Base-by-base conservation (phyloP, 2,113 vertebrate species). In the Symphodus melops region DNA sequence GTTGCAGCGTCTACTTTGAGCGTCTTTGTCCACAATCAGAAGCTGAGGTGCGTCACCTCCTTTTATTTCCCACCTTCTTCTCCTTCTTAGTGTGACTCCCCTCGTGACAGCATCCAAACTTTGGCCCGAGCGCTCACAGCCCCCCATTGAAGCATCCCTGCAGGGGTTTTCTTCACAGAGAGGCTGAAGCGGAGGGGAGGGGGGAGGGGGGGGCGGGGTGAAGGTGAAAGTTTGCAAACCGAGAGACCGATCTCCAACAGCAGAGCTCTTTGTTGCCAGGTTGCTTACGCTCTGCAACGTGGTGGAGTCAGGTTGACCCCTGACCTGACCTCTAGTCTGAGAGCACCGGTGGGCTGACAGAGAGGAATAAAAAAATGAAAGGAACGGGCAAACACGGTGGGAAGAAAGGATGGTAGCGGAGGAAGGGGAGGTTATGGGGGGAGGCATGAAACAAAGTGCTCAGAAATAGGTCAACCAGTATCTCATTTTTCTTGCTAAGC, bases 41-140 rank as follows among this genome's bases (percentile, higher is more conserved):
- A 33, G 28, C 28, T 33, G 86, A 92, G 89, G 88, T 89, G 85
- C 75, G 83, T 91, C 92, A 83, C 84, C 87, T 89, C 81, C 71
- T 84, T 92, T 92, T 84, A 65, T 84, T 88, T 65, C 54, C 70
- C 77, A 79, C 81, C 74, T 81, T 88, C 64, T 28, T 56, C 17
- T 41, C 79, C 46, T 70, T 81, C 90, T 94, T 90, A 79, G 78
- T 92, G 93, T 93, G 95, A 95, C 95, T 93, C 93, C 87, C 89
- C 95, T 96, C 93, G 1, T 91, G 93, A 94, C 93, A 91, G 96
- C 94, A 90, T 96, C 95, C 95, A 96, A 96, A 95, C 93, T 94
- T 92, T 21, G 91, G 89, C 87, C 90, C 79, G 84, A 86, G 89
- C 3, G 88, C 93, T 95, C 94, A 89, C 92, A 88, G 91, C 89